A percentile compares a stretch with the other conserved stretches of the same genome.
phyloP scores from a whole-genome alignment of 2,113 vertebrate genomes.

The Microtus richardsoni region DNA sequence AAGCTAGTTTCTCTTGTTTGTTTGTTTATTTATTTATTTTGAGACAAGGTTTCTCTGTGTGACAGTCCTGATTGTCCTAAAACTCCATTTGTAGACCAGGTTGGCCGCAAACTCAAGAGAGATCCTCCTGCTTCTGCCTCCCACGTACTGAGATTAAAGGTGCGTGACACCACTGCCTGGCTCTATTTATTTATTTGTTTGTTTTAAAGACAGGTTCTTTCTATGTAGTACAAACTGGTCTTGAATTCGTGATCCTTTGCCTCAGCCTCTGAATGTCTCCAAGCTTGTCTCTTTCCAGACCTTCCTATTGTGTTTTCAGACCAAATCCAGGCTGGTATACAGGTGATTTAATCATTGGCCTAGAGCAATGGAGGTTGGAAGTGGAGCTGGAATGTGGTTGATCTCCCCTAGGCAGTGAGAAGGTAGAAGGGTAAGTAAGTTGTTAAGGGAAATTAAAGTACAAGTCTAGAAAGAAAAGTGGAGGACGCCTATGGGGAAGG shows the following conservation, averaged over 20 bases:
- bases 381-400: neutral
- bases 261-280: neutral
- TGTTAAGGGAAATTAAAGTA: neutral
- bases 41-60: neutral
- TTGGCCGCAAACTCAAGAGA: neutral
- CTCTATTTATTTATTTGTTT: neutral
- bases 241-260: neutral
- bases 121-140: neutral
- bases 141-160: neutral
- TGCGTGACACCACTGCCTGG: neutral
- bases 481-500: neutral
- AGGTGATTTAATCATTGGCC: too few species aligned
- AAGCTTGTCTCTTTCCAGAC: neutral
- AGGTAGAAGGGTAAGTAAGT: neutral
- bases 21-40: neutral
- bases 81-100: neutral
- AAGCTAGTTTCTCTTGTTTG: neutral
- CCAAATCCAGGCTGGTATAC: neutral
- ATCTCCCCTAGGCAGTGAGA: neutral
- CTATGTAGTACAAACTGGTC: neutral
- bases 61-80: neutral
- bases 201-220: neutral
- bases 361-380: neutral
- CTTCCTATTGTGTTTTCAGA: neutral
- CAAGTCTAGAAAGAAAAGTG: neutral